phyloP scores from a whole-genome alignment of 2,888 invertebrate genomes.

The Bimastos eiseni region DNA sequence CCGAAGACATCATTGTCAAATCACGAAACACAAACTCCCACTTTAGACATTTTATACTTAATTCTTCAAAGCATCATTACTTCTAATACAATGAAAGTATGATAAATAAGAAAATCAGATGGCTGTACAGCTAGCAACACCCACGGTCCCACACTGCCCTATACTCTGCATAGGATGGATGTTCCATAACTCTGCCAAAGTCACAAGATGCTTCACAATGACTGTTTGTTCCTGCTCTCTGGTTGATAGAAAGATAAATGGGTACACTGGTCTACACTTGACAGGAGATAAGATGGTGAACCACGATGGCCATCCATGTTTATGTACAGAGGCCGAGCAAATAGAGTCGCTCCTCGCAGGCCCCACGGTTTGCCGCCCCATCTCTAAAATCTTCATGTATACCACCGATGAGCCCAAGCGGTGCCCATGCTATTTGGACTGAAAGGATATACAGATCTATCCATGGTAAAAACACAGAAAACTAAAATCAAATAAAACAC shows the following conservation, averaged over 20 bases:
- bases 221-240: slow-evolving; percentile 4
- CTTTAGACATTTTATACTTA: not conserved
- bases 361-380: not conserved
- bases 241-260: slow-evolving; percentile 6
- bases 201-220: not conserved
- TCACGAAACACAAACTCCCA: not conserved
- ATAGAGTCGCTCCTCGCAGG: not conserved
- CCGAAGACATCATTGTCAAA: not conserved
- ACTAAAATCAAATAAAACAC: slow-evolving; percentile 19
- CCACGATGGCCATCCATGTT: not conserved
- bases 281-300: slow-evolving; percentile 13
- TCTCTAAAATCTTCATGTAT: not conserved
- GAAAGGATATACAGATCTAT: not conserved
- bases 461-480: not conserved
- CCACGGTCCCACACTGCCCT: not conserved
- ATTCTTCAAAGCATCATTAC: not conserved
- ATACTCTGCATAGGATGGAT: not conserved
- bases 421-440: not conserved
- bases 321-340: slow-evolving; percentile 6
- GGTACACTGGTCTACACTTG: slow-evolving; percentile 2
- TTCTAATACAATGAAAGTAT: not conserved
- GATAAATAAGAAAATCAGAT: not conserved
- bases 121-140: not conserved
- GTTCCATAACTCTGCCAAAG: not conserved
- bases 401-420: not conserved